These are phyloP conservation scores for Laupala kohalensis DNA, from an alignment of 1,140 invertebrate genomes.

Conservation along the genomic window DNA sequence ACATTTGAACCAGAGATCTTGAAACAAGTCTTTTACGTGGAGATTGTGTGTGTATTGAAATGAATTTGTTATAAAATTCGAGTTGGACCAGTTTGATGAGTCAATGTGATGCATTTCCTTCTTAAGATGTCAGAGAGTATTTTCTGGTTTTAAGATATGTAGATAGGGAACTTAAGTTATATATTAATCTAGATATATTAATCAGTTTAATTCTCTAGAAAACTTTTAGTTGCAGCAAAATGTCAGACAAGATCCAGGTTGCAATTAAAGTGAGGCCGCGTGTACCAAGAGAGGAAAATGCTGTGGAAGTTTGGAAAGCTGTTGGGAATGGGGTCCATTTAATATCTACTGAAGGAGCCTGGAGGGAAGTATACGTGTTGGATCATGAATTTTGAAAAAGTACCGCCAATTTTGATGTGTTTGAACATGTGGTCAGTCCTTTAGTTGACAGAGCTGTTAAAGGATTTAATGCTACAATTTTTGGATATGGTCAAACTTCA, in stretches of 20 bases:
- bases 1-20: no score
- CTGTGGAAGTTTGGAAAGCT: background rate
- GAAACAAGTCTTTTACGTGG: no score
- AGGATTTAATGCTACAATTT: slow-evolving; percentile 79
- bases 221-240: no score
- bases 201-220: no score
- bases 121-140: no score
- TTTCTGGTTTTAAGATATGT: no score
- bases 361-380: background rate
- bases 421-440: slow-evolving; percentile 50
- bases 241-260: background rate
- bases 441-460: slow-evolving; percentile 56
- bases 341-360: background rate
- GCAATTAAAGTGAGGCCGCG: background rate
- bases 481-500: slow-evolving; percentile 82
- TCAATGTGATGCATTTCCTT: no score
- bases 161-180: no score
- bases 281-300: background rate
- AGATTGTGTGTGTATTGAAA: no score
- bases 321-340: background rate
- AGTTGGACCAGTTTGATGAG: no score
- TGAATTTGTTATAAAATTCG: no score
- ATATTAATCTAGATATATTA: no score
- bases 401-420: slow-evolving; percentile 46
- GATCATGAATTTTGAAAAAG: slow-evolving; percentile 35